Evolutionary conservation across 2,888 invertebrate genomes (phyloP).

Genomic region (Latrodectus hesperus): DNA sequence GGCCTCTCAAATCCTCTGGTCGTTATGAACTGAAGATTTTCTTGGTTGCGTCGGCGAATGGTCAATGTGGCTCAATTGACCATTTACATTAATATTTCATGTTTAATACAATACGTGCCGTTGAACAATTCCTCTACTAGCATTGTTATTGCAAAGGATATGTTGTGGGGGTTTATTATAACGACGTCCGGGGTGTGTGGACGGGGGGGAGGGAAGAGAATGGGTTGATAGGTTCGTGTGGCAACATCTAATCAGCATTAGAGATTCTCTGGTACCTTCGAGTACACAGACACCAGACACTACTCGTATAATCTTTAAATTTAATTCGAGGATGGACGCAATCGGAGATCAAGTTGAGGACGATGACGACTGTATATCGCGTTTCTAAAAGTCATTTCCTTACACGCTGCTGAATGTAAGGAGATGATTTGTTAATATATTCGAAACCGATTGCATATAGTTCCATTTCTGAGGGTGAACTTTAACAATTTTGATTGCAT

Average conservation of each 20-base stretch:
- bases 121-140: not conserved
- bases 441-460: too few species aligned
- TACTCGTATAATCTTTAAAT: not conserved
- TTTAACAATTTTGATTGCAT: too few species aligned
- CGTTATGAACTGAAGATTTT: not conserved
- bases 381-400: not conserved
- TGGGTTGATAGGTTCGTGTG: not conserved
- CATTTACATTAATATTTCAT: constrained; percentile 18
- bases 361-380: not conserved
- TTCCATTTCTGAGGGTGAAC: too few species aligned
- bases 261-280: not conserved
- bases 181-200: not conserved
- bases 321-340: not conserved
- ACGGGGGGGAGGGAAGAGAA: not conserved
- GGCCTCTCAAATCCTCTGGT: too few species aligned
- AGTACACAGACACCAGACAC: not conserved
- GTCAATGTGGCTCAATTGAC: constrained; percentile 1
- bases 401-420: not conserved
- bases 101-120: constrained; percentile 1
- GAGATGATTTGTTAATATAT: too few species aligned
- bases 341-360: not conserved
- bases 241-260: not conserved
- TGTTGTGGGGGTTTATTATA: not conserved
- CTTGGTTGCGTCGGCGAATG: not conserved
- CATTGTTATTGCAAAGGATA: not conserved